These are phyloP conservation scores for Nansenia antarctica DNA, from an alignment of 2,113 vertebrate genomes.

Conservation along the genomic window DNA sequence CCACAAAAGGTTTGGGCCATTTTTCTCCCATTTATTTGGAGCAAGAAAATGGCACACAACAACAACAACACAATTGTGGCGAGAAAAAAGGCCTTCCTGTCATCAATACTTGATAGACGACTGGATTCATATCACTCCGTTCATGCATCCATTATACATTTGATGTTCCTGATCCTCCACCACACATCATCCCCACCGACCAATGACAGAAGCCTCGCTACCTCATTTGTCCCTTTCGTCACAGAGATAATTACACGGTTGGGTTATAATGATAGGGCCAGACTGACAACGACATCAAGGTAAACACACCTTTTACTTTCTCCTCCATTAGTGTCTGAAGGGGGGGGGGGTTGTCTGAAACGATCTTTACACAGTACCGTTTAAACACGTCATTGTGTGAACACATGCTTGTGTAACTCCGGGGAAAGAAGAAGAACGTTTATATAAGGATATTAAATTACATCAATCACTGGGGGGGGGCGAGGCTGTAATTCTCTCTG, in stretches of 20 bases:
- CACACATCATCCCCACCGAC: constrained; percentile 29
- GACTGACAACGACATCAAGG: constrained; percentile 26
- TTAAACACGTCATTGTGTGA: too few species aligned
- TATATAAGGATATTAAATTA: constrained; percentile 46
- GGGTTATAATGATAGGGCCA: constrained; percentile 20
- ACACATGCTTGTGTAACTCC: background rate
- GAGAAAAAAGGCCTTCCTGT: too few species aligned
- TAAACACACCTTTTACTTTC: constrained; percentile 1
- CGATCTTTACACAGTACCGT: too few species aligned
- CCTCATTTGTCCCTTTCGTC: constrained; percentile 39
- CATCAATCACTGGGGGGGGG: constrained; percentile 35
- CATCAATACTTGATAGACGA: too few species aligned
- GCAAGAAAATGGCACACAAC: too few species aligned
- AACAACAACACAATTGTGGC: too few species aligned
- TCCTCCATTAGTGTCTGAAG: constrained; percentile 23
- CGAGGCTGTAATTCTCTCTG: constrained; percentile 23
- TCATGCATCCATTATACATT: background rate
- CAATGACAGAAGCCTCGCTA: constrained; percentile 20
- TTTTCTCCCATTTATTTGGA: too few species aligned
- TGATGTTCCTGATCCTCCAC: constrained; percentile 21
- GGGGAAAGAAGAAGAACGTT: constrained; percentile 13
- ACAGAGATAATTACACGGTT: constrained; percentile 37
- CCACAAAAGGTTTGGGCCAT: too few species aligned
- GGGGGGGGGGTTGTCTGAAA: too few species aligned
- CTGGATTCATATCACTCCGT: background rate